Percentiles rank a stretch among this genome's conserved stretches.
Conservation (phyloP, 2,888 invertebrate genomes). For the Polyommatus iphigenia region DNA sequence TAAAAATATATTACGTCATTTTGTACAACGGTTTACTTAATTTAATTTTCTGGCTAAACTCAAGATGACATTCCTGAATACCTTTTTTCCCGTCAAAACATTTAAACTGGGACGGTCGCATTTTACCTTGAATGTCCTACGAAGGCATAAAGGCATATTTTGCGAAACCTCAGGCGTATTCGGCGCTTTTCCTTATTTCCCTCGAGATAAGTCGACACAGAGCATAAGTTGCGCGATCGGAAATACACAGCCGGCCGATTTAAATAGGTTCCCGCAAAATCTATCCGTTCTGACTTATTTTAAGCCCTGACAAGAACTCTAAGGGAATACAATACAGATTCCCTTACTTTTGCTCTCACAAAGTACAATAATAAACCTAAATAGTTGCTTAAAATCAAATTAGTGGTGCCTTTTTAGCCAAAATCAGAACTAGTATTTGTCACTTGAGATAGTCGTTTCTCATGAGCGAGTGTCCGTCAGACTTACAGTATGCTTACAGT, state of each 20-base stretch:
- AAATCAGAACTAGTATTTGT: too few species aligned
- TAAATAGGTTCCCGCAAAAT: slow-evolving; percentile 28
- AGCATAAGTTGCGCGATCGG: slow-evolving; percentile 63
- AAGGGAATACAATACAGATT: not conserved
- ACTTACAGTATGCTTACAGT: too few species aligned
- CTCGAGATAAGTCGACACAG: slow-evolving; percentile 71
- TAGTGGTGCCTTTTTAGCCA: too few species aligned
- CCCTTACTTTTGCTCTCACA: too few species aligned
- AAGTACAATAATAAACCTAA: too few species aligned
- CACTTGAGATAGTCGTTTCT: too few species aligned
- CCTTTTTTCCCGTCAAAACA: not conserved
- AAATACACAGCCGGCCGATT: slow-evolving; percentile 18
- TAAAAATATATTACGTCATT: too few species aligned
- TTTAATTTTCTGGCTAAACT: too few species aligned
- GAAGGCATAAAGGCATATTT: slow-evolving; percentile 62
- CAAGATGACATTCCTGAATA: not conserved
- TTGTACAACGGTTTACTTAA: too few species aligned
- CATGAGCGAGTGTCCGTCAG: too few species aligned
- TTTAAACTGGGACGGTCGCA: slow-evolving; percentile 3
- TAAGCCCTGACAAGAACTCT: not conserved
- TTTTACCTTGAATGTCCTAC: slow-evolving; percentile 38
- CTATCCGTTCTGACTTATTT: not conserved
- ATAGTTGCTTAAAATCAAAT: too few species aligned
- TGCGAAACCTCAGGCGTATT: slow-evolving; percentile 67
- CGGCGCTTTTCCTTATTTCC: slow-evolving; percentile 75